A percentile compares a stretch with the other conserved stretches of the same genome.
Conservation (phyloP, 2,113 vertebrate species). For the Oncorhynchus tshawytscha region DNA sequence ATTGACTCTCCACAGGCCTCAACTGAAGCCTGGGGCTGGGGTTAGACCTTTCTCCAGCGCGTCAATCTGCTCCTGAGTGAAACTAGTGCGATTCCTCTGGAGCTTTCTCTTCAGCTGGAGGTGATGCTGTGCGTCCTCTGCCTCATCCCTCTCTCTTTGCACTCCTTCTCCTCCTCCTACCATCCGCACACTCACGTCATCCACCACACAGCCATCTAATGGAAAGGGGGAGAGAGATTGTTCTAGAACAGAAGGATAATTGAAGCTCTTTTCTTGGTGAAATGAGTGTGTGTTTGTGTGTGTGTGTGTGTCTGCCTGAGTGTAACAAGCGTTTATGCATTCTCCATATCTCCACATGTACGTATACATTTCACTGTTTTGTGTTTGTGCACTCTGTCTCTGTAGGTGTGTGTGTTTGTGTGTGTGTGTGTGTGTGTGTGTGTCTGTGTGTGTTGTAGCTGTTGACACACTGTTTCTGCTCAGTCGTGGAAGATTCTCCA, state of each 20-base stretch:
- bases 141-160: slow-evolving; percentile 48
- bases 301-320: background rate
- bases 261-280: background rate
- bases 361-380: background rate
- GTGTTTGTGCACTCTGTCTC: background rate
- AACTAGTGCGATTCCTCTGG: slow-evolving; percentile 73
- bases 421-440: background rate
- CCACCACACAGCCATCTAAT: slow-evolving; percentile 65
- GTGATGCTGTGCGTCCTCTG: slow-evolving; percentile 67
- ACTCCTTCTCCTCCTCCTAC: slow-evolving; percentile 40
- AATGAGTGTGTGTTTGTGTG: slow-evolving; percentile 8
- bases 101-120: slow-evolving; percentile 74
- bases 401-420: background rate
- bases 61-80: slow-evolving; percentile 74
- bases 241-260: background rate
- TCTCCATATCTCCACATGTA: no score
- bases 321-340: background rate
- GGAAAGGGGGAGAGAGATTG: background rate
- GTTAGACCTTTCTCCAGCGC: slow-evolving; percentile 70
- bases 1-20: background rate
- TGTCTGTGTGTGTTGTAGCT: slow-evolving; percentile 13
- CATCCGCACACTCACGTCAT: slow-evolving; percentile 50
- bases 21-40: background rate
- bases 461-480: slow-evolving; percentile 31
- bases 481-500: slow-evolving; percentile 30